Conservation (phyloP, 2,797 vertebrate genomes). For the Harpagifer antarcticus region DNA sequence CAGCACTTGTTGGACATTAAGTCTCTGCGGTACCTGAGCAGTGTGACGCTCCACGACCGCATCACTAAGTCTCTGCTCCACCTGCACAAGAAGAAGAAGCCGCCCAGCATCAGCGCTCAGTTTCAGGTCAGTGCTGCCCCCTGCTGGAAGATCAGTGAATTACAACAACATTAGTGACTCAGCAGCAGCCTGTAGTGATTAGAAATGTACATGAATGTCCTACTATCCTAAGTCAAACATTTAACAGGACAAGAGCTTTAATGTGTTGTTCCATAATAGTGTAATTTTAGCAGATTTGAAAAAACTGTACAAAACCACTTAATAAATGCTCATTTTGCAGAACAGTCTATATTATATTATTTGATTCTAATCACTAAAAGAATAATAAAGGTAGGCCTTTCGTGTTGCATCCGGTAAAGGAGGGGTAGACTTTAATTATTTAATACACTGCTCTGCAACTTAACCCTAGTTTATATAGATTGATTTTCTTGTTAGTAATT, state of each 20-base stretch:
- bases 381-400: background rate
- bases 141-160: conserved; percentile 34
- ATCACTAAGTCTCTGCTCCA: conserved; percentile 97
- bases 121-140: conserved; percentile 89
- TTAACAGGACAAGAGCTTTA: too few relatives aligned
- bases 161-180: conserved; percentile 37
- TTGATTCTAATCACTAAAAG: background rate
- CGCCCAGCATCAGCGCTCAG: conserved; percentile 96
- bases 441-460: background rate
- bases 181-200: background rate
- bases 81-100: conserved; percentile 98
- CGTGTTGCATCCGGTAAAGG: background rate
- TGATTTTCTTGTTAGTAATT: too few relatives aligned
- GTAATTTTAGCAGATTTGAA: too few relatives aligned
- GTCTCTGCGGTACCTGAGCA: conserved; percentile 94
- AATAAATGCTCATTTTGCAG: background rate
- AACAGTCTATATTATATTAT: background rate
- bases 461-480: too few relatives aligned
- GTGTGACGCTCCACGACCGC: conserved; percentile 94
- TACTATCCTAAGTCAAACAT: too few relatives aligned
- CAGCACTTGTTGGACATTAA: conserved; percentile 95
- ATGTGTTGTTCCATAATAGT: too few relatives aligned
- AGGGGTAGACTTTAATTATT: background rate
- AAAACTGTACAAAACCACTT: too few relatives aligned
- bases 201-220: background rate